These are phyloP conservation scores for Acanthosepion pharaonis DNA, from an alignment of 2,888 invertebrate species.

Conservation along the genomic window DNA sequence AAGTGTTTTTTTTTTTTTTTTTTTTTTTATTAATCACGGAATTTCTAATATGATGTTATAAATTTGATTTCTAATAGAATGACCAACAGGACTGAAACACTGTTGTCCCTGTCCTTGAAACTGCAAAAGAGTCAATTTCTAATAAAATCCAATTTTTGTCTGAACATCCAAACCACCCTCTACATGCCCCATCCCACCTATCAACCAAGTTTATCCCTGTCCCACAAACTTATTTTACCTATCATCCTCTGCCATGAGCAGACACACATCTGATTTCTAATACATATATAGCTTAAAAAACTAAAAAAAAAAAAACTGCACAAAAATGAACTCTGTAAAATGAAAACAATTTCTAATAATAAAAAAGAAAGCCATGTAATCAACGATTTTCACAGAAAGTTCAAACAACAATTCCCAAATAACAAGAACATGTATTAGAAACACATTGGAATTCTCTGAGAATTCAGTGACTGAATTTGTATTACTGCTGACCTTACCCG, in stretches of 20 bases:
- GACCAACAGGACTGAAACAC: not conserved
- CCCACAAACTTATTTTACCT: not conserved
- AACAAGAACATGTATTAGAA: not conserved
- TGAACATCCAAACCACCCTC: not conserved
- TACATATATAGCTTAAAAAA: not conserved
- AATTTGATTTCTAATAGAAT: conserved; percentile 7
- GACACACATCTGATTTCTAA: conserved; percentile 1
- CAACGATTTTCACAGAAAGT: not conserved
- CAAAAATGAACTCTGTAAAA: not conserved
- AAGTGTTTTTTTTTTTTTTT: not conserved
- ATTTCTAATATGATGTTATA: not conserved
- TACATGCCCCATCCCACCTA: not conserved
- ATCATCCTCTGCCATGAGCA: not conserved
- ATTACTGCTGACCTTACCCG: not conserved
- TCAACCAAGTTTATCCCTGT: not conserved
- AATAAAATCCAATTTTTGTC: not conserved
- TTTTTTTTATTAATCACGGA: not conserved
- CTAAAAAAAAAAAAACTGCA: not conserved
- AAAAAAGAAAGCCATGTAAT: not conserved
- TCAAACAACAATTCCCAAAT: not conserved
- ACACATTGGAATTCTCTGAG: not conserved
- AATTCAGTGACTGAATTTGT: not conserved
- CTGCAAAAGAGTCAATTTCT: not conserved
- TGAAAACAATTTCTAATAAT: not conserved
- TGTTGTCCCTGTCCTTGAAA: not conserved